Conservation (phyloP, 1,140 invertebrate genomes). For the Piezodorus guildinii region DNA sequence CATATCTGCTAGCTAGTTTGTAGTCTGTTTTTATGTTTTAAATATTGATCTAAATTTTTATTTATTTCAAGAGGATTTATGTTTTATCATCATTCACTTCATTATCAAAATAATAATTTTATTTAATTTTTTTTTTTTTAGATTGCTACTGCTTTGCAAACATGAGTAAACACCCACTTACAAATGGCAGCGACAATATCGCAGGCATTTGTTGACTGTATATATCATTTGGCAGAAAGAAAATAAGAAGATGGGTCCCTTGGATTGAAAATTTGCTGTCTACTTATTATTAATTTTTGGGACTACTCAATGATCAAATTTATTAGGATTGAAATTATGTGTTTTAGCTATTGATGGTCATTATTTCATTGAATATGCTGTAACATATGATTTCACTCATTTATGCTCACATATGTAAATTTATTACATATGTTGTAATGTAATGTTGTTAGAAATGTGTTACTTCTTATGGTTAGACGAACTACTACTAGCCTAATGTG, state of each 20-base stretch:
- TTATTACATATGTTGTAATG: too few species aligned
- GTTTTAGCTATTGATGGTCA: neutral
- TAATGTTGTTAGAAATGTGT: too few species aligned
- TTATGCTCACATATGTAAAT: neutral
- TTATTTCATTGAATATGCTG: neutral
- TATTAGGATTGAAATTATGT: neutral
- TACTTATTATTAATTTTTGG: neutral
- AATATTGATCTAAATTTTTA: too few species aligned
- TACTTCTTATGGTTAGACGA: too few species aligned
- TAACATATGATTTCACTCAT: neutral
- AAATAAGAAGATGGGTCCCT: slow-evolving; percentile 1
- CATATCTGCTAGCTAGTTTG: too few species aligned
- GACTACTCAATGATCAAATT: neutral
- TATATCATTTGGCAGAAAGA: slow-evolving; percentile 24
- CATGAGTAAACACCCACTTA: slow-evolving; percentile 26
- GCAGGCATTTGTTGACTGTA: slow-evolving; percentile 23
- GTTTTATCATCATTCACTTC: too few species aligned
- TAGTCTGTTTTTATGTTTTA: too few species aligned
- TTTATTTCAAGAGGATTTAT: too few species aligned
- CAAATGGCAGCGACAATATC: slow-evolving; percentile 22
- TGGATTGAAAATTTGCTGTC: neutral
- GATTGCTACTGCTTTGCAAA: slow-evolving; percentile 27
- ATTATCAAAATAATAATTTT: neutral
- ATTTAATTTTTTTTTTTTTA: slow-evolving; percentile 13
- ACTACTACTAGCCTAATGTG: too few species aligned